phyloP scores from a whole-genome alignment of 1,140 invertebrate genomes.

The Hyphantria cunea region DNA sequence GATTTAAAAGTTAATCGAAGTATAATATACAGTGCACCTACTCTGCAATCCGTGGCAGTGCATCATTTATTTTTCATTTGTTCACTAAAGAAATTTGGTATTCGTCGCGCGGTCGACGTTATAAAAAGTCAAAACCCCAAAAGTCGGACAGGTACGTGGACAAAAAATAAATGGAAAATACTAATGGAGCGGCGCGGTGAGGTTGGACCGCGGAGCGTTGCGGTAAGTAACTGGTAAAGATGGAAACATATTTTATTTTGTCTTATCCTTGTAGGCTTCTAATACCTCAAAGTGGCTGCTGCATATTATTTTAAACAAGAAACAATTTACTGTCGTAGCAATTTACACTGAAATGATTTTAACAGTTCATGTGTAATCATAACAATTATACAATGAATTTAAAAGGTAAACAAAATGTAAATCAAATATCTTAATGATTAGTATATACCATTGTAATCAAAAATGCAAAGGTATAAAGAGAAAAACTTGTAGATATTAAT shows the following conservation, averaged over 20 bases:
- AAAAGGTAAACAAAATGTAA: too few relatives aligned
- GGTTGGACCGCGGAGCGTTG: constrained; percentile 57
- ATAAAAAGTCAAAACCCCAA: constrained; percentile 74
- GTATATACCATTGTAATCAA: too few relatives aligned
- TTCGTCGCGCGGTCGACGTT: constrained; percentile 68
- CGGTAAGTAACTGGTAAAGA: constrained; percentile 51
- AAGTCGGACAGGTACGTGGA: constrained; percentile 78
- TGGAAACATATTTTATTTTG: not conserved
- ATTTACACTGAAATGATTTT: too few relatives aligned
- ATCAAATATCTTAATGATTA: too few relatives aligned
- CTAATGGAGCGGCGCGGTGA: constrained; percentile 76
- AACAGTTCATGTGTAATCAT: too few relatives aligned
- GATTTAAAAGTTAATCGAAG: constrained; percentile 71
- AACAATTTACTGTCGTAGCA: too few relatives aligned
- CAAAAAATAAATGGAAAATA: constrained; percentile 82
- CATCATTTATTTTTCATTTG: constrained; percentile 75
- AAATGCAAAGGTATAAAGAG: too few relatives aligned
- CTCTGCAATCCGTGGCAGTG: constrained; percentile 40
- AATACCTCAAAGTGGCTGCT: too few relatives aligned
- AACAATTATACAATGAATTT: too few relatives aligned
- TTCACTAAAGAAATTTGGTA: constrained; percentile 76
- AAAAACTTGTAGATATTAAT: too few relatives aligned
- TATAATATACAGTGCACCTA: constrained; percentile 64
- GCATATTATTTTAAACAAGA: too few relatives aligned
- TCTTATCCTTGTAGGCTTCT: not conserved